Percentiles rank a stretch among this genome's conserved stretches.
These are phyloP conservation scores for Rhagoletis zephyria DNA, from an alignment of 1,140 invertebrate genomes.

Conservation along the genomic window DNA sequence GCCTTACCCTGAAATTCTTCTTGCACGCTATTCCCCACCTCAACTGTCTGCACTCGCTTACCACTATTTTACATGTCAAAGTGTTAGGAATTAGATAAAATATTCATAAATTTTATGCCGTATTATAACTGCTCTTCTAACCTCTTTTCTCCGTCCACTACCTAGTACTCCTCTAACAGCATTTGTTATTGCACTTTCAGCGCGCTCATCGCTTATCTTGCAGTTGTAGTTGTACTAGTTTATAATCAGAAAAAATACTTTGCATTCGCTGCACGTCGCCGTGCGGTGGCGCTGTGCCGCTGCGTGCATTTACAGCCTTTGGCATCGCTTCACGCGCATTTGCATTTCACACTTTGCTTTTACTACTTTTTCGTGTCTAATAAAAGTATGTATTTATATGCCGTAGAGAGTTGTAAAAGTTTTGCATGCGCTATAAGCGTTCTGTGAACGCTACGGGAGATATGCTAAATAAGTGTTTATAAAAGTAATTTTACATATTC, in stretches of 20 bases:
- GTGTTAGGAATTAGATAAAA: slow-evolving; percentile 52
- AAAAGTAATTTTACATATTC: background rate
- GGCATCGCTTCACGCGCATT: slow-evolving; percentile 15
- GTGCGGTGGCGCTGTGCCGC: slow-evolving; percentile 7
- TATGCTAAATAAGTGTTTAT: background rate
- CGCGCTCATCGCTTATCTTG: background rate
- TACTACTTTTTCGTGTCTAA: slow-evolving; percentile 11
- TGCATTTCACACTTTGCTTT: slow-evolving; percentile 48
- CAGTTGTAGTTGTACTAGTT: background rate
- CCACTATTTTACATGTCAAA: slow-evolving; percentile 43
- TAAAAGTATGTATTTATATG: background rate
- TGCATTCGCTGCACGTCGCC: slow-evolving; percentile 24
- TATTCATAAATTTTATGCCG: slow-evolving; percentile 50
- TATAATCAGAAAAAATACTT: slow-evolving; percentile 31
- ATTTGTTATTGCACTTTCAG: background rate
- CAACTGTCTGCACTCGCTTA: background rate
- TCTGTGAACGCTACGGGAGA: background rate
- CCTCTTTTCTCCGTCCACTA: background rate
- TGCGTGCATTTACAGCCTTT: background rate
- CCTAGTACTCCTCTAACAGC: too few species aligned
- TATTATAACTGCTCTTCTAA: background rate
- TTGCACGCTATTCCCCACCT: too few species aligned
- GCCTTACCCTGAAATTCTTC: background rate
- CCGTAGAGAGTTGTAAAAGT: background rate
- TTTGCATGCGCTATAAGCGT: background rate